Evolutionary conservation across 2,113 vertebrate genomes (phyloP).

Genomic region (Phoenicopterus ruber): DNA sequence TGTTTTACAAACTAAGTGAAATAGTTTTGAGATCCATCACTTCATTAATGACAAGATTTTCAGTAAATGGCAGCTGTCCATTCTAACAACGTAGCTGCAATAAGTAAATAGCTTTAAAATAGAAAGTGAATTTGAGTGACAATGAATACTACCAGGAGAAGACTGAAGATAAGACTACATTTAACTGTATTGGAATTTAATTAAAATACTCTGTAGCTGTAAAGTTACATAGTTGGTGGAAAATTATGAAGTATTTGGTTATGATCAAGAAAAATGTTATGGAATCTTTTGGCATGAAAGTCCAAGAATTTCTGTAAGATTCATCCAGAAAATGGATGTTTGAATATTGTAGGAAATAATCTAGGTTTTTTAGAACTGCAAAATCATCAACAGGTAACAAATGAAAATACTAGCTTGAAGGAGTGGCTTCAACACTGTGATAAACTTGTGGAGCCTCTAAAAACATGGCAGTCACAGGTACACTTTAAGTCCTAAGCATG

Average conservation of each 20-base stretch:
- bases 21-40: not conserved
- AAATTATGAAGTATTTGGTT: not conserved
- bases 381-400: not conserved
- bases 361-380: not conserved
- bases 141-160: not conserved
- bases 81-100: not conserved
- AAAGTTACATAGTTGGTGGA: not conserved
- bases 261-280: not conserved
- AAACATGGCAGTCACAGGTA: not conserved
- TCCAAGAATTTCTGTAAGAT: not conserved
- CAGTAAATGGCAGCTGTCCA: not conserved
- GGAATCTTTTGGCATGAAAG: not conserved
- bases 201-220: not conserved
- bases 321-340: not conserved
- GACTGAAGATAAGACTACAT: not conserved
- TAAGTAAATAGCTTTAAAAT: not conserved
- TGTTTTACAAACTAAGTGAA: not conserved
- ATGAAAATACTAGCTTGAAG: not conserved
- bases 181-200: not conserved
- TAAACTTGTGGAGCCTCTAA: not conserved
- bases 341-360: not conserved
- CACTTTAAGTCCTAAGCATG: not conserved
- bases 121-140: not conserved
- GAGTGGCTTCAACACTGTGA: not conserved
- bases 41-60: not conserved